Conservation (phyloP, 2,888 invertebrate species). For the Anticlea derivata region DNA sequence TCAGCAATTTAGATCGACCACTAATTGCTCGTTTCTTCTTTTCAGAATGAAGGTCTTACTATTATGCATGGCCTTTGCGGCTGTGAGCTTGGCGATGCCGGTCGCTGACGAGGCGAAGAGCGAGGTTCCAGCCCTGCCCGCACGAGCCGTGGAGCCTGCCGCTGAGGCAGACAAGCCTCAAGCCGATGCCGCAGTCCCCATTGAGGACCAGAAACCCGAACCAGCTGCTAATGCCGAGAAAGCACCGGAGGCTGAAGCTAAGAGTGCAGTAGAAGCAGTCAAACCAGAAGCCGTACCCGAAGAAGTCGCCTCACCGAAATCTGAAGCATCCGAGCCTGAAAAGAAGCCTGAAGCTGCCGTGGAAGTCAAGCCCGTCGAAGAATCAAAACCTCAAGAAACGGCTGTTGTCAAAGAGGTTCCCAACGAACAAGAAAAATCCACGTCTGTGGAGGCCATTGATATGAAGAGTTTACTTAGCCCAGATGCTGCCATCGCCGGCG, state of each 20-base stretch:
- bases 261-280: constrained; percentile 40
- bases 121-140: constrained; percentile 46
- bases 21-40: constrained; percentile 63
- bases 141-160: constrained; percentile 36
- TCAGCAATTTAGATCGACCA: constrained; percentile 53
- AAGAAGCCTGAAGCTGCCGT: constrained; percentile 40
- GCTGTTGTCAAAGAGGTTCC: constrained; percentile 27
- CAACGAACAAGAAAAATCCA: constrained; percentile 31
- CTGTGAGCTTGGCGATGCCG: constrained; percentile 84
- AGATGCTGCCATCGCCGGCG: constrained; percentile 9
- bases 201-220: constrained; percentile 52
- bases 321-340: constrained; percentile 51
- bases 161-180: constrained; percentile 47
- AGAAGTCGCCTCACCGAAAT: constrained; percentile 42
- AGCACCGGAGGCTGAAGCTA: constrained; percentile 43
- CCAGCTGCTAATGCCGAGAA: constrained; percentile 38
- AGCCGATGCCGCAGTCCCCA: constrained; percentile 46
- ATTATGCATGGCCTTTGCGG: constrained; percentile 83
- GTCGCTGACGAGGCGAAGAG: constrained; percentile 75
- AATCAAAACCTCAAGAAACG: constrained; percentile 40
- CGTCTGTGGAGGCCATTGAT: constrained; percentile 8
- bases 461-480: constrained; percentile 13
- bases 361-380: constrained; percentile 43
- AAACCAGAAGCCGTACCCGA: constrained; percentile 39
- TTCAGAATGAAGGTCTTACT: constrained; percentile 87